These are phyloP conservation scores for Periplaneta americana DNA, from an alignment of 1,140 invertebrate species.

Conservation along the genomic window DNA sequence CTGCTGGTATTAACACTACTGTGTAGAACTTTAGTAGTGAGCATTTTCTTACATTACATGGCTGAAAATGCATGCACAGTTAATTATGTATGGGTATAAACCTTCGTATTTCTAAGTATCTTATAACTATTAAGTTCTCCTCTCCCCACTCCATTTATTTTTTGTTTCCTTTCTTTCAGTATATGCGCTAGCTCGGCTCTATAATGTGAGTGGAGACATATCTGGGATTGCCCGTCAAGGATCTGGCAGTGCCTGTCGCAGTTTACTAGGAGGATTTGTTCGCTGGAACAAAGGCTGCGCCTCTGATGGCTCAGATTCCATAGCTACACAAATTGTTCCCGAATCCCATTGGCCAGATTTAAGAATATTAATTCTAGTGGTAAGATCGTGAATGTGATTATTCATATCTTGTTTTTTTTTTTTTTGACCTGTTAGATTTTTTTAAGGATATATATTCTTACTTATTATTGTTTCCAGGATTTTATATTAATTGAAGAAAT, in stretches of 20 bases:
- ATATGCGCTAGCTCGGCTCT: constrained; percentile 68
- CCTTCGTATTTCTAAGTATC: no score
- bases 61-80: no score
- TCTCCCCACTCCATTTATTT: no score
- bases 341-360: constrained; percentile 86
- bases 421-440: constrained; percentile 22
- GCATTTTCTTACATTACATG: no score
- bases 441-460: background rate
- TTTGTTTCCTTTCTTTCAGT: no score
- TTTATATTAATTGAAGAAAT: no score
- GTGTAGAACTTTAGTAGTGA: no score
- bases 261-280: constrained; percentile 90
- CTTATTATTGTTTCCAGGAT: constrained; percentile 3
- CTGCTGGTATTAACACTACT: no score
- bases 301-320: constrained; percentile 72
- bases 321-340: constrained; percentile 69
- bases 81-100: no score
- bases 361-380: constrained; percentile 84
- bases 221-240: constrained; percentile 79
- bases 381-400: no score
- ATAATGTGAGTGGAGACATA: constrained; percentile 73
- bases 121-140: no score
- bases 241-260: constrained; percentile 95
- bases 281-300: constrained; percentile 75
- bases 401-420: no score